These are phyloP conservation scores for Chirona hameri DNA, from an alignment of 2,888 invertebrate genomes.

Conservation along the genomic window DNA sequence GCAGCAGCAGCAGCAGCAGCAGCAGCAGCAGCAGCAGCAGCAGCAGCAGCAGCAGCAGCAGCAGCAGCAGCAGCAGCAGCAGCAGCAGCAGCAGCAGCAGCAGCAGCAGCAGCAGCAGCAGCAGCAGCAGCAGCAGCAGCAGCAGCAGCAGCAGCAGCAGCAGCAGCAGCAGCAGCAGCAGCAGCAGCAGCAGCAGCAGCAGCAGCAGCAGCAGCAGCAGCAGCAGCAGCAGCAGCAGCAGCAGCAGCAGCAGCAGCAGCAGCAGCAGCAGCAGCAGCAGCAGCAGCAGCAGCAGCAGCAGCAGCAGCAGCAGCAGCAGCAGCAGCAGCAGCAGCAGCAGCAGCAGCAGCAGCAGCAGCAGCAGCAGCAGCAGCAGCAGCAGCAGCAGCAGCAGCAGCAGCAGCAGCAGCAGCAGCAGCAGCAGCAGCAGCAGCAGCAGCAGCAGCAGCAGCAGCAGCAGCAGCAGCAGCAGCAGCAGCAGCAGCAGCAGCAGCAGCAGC, in stretches of 20 bases:
- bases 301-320: background rate
- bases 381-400: constrained; percentile 27
- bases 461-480: constrained; percentile 27
- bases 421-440: constrained; percentile 26
- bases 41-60: constrained; percentile 32
- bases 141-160: constrained; percentile 32
- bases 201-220: constrained; percentile 32
- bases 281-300: constrained; percentile 32
- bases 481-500: constrained; percentile 13
- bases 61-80: constrained; percentile 32
- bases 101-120: constrained; percentile 32
- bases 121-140: constrained; percentile 32
- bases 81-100: constrained; percentile 32
- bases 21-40: constrained; percentile 32
- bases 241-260: constrained; percentile 32
- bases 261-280: constrained; percentile 32
- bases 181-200: constrained; percentile 32
- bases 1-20: too few species aligned
- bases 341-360: constrained; percentile 24
- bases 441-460: constrained; percentile 10
- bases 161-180: constrained; percentile 32
- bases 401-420: constrained; percentile 26
- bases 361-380: constrained; percentile 11
- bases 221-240: constrained; percentile 32
- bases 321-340: background rate